Evolutionary conservation across 2,888 invertebrate species (phyloP).

Genomic region (Syrista parreyssii): DNA sequence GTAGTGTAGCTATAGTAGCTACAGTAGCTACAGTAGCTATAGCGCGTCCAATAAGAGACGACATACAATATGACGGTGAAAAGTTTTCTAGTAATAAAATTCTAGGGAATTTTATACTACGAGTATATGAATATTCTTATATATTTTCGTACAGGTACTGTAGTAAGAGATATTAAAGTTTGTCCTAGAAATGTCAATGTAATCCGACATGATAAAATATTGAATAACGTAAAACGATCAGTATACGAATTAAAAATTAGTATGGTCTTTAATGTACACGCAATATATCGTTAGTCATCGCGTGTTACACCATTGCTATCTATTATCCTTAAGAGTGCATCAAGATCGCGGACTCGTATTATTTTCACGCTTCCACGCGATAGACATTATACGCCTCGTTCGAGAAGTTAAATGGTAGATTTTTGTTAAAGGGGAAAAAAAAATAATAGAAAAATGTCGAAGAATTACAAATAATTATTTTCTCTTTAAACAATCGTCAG

Average conservation of each 20-base stretch:
- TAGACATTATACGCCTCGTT: neutral
- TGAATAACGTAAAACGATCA: neutral
- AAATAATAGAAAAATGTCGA: neutral
- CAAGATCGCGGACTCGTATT: neutral
- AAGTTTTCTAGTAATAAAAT: neutral
- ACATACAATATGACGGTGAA: neutral
- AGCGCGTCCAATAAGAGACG: neutral
- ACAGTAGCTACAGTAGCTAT: too few species aligned
- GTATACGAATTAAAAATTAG: neutral
- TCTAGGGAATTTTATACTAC: neutral
- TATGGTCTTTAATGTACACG: neutral
- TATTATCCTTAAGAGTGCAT: neutral
- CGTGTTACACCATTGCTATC: neutral
- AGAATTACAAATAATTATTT: neutral
- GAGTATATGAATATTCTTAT: neutral
- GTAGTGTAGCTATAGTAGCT: neutral
- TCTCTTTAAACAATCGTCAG: neutral
- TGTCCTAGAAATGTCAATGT: neutral
- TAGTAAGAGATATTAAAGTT: neutral
- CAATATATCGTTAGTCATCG: neutral
- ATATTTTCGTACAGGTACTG: neutral
- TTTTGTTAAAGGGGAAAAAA: neutral
- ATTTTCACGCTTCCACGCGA: neutral
- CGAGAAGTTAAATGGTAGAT: neutral
- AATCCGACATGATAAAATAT: neutral